Conservation (phyloP, 1,140 invertebrate species). For the Danaus melanippus region DNA sequence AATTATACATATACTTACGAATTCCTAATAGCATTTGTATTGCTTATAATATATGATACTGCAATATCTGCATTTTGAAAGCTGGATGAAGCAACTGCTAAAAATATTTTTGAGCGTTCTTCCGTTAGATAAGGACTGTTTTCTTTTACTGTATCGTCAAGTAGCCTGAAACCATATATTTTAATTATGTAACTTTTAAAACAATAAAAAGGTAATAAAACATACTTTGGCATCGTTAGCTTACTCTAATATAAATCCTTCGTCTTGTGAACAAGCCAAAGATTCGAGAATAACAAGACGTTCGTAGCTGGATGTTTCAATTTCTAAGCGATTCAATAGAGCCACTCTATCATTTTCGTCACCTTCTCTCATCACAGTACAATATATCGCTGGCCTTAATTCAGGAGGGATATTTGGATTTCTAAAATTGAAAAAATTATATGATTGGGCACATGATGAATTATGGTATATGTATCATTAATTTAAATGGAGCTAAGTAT, state of each 20-base stretch:
- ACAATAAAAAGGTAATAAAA: too few species aligned
- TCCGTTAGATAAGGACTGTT: conserved; percentile 34
- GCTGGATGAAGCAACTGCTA: conserved; percentile 34
- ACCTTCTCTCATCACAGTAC: conserved; percentile 69
- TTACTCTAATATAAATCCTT: conserved; percentile 56
- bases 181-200: neutral
- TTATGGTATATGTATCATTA: too few species aligned
- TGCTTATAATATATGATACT: conserved; percentile 28
- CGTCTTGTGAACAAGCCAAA: conserved; percentile 73
- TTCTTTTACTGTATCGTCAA: conserved; percentile 32
- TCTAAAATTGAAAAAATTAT: conserved; percentile 21
- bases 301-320: conserved; percentile 66
- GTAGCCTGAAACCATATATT: conserved; percentile 28
- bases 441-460: neutral
- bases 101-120: conserved; percentile 43
- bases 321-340: conserved; percentile 57
- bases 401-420: conserved; percentile 69
- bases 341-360: conserved; percentile 52
- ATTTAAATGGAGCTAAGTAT: too few species aligned
- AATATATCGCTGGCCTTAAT: conserved; percentile 73
- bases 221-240: conserved; percentile 6
- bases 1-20: conserved; percentile 32
- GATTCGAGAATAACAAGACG: conserved; percentile 72
- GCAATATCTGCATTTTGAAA: conserved; percentile 31
- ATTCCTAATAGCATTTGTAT: conserved; percentile 34